Evolutionary conservation across 2,113 vertebrate genomes (phyloP), one percentile per base, ranked within the genome.

Genomic region (Emydura subglobosa): DNA sequence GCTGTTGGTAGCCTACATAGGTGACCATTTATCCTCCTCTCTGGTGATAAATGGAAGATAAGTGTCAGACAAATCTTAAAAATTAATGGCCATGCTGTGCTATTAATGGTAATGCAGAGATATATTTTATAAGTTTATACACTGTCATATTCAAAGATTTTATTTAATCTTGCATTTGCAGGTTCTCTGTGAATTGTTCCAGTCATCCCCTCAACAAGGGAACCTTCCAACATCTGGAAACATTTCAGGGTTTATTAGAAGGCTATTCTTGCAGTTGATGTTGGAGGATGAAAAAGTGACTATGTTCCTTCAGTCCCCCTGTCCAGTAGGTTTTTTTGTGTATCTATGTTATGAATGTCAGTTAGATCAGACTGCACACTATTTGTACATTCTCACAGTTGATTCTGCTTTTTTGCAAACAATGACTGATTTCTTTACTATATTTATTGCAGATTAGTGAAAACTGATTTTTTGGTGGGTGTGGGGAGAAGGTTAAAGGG

Each of bases 211-310:
- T 93, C 99, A 99, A 97, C 98, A 99, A 92, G 99, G 98, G 54
- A 99, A 98, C 61, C 98, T 99, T 68, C 99, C 99, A 14, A 98
- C 99, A 55, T 99, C 99, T 59, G 99, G 99, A 91, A 99, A 99
- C 96, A 99, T 99, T 98, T 99, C 99, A 24, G 99, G 99, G 90
- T 99, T 99, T 98, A 99, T 99, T 90, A 98, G 99, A 93, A 98
- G 99, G 65, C 99, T 99, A 55, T 99, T 99, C 97, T 98, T 99
- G 97, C 99, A 99, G 94, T 98, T 99, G 90, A 99, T 99, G 99
- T 97, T 99, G 11, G 99, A 99, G 96, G 99, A 99, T 95, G 99
- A 99, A 98, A 99, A 99, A 98, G 99, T 99, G 90, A 99, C 99
- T 3, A 99, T 99, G 98, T 99, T 99, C 98, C 99, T 99, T 85